Evolutionary conservation across 2,888 invertebrate genomes (phyloP), one percentile per base, ranked within the genome.

Genomic region (Sabatieria punctata): DNA sequence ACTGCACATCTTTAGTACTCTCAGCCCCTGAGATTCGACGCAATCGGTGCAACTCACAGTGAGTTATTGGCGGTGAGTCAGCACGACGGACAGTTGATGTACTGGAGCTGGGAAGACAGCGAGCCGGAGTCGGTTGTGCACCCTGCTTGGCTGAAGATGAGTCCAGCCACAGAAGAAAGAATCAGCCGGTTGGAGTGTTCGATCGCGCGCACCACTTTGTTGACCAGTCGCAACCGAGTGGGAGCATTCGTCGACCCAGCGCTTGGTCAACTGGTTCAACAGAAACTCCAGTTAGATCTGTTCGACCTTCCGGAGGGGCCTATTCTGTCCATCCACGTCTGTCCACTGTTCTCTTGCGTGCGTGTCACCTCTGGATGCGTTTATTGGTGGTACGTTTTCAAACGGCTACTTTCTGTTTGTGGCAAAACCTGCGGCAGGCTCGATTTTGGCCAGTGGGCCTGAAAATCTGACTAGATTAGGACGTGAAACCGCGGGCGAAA

Each of bases 201-300:
- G 4, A 2, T 13, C 2, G 4, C 21, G 4, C 44, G 44, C 8
- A 18, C 18, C 18, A 44, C 44, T 4, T 3, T 44, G 3, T 30
- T 54, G 8, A 54, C 57, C 4, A 51, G 50, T 30, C 18, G 15
- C 4, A 50, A 52, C 13, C 45, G 64, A 57, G 79, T 95, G 37
- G 86, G 89, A 1, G 89, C 91, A 1, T 95, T 86, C 80, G 75
- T 93, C 52, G 95, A 97, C 63, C 89, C 93, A 65, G 69, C 74
- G 11, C 64, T 78, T 39, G 61, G 60, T 37, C 68, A 73, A 2
- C 60, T 39, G 2, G 40, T 78, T 74, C 75, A 82, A 36, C 72
- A 75, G 3, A 82, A 83, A 59, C 66, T 88, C 51, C 86, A 88
- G 65, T 85, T 85, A 68, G 68, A 75, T 1, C 75, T 73, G 47